Conservation (phyloP, 2,113 vertebrate species). For the Miniopterus natalensis region DNA sequence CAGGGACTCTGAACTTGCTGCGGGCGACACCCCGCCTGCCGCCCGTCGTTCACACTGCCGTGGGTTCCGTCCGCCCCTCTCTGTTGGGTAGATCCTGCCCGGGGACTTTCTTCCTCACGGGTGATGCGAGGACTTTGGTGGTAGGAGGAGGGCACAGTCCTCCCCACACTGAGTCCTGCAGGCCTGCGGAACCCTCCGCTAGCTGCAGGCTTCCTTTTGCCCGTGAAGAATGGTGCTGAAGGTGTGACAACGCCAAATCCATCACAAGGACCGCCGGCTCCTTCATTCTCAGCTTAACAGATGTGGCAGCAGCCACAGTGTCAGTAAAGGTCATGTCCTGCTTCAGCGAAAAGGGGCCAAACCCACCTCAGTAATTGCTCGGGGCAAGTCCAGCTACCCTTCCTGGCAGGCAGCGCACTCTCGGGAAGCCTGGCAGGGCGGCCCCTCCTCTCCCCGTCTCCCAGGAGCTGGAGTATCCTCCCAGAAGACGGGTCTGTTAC, state of each 20-base stretch:
- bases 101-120: neutral
- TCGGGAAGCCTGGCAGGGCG: neutral
- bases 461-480: too few relatives aligned
- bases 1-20: too few relatives aligned
- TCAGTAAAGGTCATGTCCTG: constrained; percentile 76
- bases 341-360: constrained; percentile 71
- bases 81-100: constrained; percentile 37
- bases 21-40: too few relatives aligned
- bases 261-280: constrained; percentile 44
- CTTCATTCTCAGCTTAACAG: constrained; percentile 71
- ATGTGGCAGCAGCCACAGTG: constrained; percentile 68
- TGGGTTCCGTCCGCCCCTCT: neutral
- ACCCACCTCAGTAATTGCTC: constrained; percentile 74
- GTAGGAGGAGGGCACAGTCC: neutral
- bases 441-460: too few relatives aligned
- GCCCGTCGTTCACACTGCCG: neutral
- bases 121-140: neutral
- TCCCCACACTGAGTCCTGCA: neutral
- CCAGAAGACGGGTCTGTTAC: neutral
- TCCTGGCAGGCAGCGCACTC: neutral
- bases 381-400: constrained; percentile 45
- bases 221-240: constrained; percentile 61
- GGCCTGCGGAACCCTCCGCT: neutral
- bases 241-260: constrained; percentile 14
- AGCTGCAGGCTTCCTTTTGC: constrained; percentile 22